Percentiles rank a stretch among this genome's conserved stretches.
phyloP scores from a whole-genome alignment of 1,140 invertebrate genomes.

The Anagrus nilaparvatae region DNA sequence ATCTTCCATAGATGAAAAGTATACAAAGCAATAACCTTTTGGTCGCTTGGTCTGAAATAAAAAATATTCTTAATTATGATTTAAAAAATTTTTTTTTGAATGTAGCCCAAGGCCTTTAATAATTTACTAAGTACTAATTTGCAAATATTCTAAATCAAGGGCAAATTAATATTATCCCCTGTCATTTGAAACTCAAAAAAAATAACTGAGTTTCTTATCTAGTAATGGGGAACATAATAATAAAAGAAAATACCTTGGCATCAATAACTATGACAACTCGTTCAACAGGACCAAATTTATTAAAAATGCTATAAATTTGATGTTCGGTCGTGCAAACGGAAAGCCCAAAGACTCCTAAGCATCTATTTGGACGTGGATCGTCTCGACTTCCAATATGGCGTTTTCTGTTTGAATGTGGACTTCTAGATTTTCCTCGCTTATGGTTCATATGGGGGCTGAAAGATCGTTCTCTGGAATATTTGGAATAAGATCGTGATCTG shows the following conservation, averaged over 20 bases:
- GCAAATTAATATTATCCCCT: constrained; percentile 28
- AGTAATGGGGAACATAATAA: no score
- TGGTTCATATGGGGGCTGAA: no score
- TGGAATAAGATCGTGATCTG: constrained; percentile 42
- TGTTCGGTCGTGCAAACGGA: constrained; percentile 87
- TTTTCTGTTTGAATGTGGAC: constrained; percentile 47
- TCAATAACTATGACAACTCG: constrained; percentile 93
- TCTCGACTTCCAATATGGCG: constrained; percentile 58
- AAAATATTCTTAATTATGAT: constrained; percentile 1
- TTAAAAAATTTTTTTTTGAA: constrained; percentile 8
- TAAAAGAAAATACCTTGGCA: constrained; percentile 82
- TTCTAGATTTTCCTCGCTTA: constrained; percentile 43
- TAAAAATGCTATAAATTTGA: constrained; percentile 88
- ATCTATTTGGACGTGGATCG: constrained; percentile 77
- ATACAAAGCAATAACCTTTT: constrained; percentile 94
- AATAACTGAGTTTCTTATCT: no score
- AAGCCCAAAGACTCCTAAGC: constrained; percentile 89
- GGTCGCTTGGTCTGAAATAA: constrained; percentile 72
- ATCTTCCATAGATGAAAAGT: constrained; percentile 82
- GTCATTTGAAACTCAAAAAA: not conserved
- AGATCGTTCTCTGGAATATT: no score
- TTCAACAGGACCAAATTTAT: constrained; percentile 84
- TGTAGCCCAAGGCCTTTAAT: constrained; percentile 40
- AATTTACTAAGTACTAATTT: constrained; percentile 22
- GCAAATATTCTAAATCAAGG: constrained; percentile 37